Base-by-base conservation (phyloP, 2,888 invertebrate species). In the Drosophila lutescens region DNA sequence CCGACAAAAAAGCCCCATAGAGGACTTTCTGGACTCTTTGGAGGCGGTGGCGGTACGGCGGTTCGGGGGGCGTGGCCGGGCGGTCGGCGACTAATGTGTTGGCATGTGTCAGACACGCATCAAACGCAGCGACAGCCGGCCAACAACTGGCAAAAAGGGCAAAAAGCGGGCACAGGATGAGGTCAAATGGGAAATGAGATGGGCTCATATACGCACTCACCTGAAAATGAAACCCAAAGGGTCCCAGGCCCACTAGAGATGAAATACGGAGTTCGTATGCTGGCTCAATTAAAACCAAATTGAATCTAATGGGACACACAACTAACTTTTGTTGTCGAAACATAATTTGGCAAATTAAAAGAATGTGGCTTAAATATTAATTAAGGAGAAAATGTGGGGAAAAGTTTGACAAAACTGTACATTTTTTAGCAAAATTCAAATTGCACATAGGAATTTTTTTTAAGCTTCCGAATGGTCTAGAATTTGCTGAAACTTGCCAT, bases 41-140 rank as follows among this genome's bases (percentile, higher is more conserved):
- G 15, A 3, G 40, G 61, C 32, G 40, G 38, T 8, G 43, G n/a
- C 10, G 8, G 30, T 43, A 13, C 9, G 23, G 26, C 8, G 15
- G 30, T 0, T 2, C 36, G 46, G 60, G 65, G 47, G 54, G 66
- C 56, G 67, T 70, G 54, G 34, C 65, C 36, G 74, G 46, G 40
- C 41, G 41, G 41, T 41, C 53, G 51, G 30, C 68, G 67, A 62
- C 72, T 78, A 84, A 77, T 76, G 76, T 76, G 75, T 79, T 86
- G 85, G 84, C 84, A 83, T 86, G 79, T 86, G 84, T 86, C 81
- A 86, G 84, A 78, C 78, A 61, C 74, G 61, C 74, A 76, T 86
- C 81, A 83, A 83, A 83, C 44, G 67, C 79, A 81, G 80, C 72
- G 77, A 67, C 71, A 51, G 55, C 44, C 61, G 55, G 67, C 15